These are phyloP conservation scores for Galbula dea DNA, from an alignment of 2,113 vertebrate species.

Conservation along the genomic window DNA sequence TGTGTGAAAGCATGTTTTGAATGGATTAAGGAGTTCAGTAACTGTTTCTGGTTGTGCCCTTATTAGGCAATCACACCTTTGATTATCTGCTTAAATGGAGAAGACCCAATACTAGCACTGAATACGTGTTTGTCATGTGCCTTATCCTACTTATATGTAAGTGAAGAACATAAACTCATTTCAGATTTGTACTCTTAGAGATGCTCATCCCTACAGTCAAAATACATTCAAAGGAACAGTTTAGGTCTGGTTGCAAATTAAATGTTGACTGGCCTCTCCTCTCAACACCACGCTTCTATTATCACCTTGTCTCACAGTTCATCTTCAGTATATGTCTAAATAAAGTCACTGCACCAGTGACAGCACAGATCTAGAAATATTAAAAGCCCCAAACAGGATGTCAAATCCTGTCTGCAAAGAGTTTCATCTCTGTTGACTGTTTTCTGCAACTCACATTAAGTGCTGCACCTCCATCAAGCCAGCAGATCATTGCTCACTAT, in stretches of 20 bases:
- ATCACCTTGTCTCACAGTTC: neutral
- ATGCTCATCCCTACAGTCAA: neutral
- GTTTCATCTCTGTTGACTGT: neutral
- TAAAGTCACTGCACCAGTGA: neutral
- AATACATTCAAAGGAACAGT: neutral
- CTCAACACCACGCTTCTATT: neutral
- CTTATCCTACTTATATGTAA: neutral
- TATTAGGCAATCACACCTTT: neutral
- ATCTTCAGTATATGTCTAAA: neutral
- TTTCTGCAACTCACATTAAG: neutral
- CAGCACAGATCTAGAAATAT: neutral
- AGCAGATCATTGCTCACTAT: neutral
- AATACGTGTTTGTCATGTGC: neutral
- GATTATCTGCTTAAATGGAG: neutral
- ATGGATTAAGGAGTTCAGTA: slow-evolving; percentile 28
- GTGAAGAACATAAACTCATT: neutral
- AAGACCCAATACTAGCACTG: neutral
- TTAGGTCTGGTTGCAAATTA: neutral
- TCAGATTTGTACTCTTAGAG: neutral
- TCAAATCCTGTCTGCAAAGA: neutral
- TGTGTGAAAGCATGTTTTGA: neutral
- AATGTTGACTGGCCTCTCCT: neutral
- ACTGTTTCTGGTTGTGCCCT: neutral
- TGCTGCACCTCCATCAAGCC: neutral
- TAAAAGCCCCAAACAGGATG: neutral